phyloP scores from a whole-genome alignment of 2,113 vertebrate genomes.

The Typhlomys cinereus region DNA sequence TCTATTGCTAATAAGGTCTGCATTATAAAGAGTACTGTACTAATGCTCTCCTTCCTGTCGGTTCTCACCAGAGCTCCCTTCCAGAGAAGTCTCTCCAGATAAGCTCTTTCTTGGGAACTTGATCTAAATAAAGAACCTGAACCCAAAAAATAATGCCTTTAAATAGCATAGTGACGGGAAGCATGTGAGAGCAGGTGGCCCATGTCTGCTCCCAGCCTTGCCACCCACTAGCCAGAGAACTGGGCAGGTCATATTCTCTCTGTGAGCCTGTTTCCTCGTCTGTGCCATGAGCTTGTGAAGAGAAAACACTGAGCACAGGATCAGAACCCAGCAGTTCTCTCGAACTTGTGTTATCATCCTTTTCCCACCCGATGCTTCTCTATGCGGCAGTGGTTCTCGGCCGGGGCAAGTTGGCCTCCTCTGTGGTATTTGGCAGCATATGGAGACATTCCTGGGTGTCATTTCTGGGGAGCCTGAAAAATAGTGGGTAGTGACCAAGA shows the following conservation, averaged over 20 bases:
- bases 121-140: neutral
- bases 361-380: neutral
- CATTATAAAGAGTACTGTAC: neutral
- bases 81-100: neutral
- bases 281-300: neutral
- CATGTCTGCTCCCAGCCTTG: neutral
- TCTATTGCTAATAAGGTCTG: slow-evolving; percentile 16
- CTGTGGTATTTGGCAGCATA: neutral
- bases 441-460: neutral
- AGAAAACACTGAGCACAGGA: neutral
- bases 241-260: neutral
- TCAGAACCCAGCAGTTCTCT: neutral
- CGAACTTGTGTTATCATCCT: neutral
- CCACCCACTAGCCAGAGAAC: neutral
- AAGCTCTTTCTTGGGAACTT: neutral
- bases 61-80: neutral
- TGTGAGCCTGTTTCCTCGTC: neutral
- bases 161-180: neutral
- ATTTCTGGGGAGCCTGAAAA: neutral
- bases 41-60: neutral
- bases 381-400: neutral
- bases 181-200: neutral
- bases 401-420: neutral
- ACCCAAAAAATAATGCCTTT: neutral
- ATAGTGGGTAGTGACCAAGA: neutral